phyloP scores from a whole-genome alignment of 2,113 vertebrate species.

The Acanthisitta chloris region DNA sequence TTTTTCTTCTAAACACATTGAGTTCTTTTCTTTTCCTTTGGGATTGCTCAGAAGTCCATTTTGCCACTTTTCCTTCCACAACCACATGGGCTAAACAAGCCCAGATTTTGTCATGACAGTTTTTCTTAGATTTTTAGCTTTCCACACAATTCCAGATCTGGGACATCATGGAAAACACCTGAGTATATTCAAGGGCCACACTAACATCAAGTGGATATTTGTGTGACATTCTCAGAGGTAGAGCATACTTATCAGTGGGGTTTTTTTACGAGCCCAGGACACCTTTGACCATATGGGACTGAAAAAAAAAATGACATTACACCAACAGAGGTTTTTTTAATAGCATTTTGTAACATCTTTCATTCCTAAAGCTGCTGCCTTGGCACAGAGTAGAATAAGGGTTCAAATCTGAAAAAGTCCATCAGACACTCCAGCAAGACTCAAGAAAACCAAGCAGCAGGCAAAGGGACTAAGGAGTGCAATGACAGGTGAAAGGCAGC shows the following conservation, averaged over 20 bases:
- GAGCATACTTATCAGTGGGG: background rate
- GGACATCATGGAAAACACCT: background rate
- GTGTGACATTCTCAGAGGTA: background rate
- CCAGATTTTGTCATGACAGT: background rate
- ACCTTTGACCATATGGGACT: background rate
- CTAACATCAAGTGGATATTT: background rate
- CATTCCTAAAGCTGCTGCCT: background rate
- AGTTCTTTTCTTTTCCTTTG: background rate
- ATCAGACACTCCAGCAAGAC: background rate
- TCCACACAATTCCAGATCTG: background rate
- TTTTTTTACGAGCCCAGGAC: background rate
- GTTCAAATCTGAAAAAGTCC: background rate
- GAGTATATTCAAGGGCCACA: background rate
- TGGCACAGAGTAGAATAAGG: background rate
- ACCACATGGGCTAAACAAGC: background rate
- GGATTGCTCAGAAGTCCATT: background rate
- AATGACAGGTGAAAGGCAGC: background rate
- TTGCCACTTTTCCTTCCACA: background rate
- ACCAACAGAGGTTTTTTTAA: background rate
- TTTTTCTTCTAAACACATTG: background rate
- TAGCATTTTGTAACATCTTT: background rate
- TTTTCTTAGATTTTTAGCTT: background rate
- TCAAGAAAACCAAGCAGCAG: background rate
- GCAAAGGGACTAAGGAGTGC: background rate
- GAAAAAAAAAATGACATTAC: background rate